Percentiles rank a stretch among this genome's conserved stretches.
These are phyloP conservation scores for Calliphora vomitoria DNA, from an alignment of 2,888 invertebrate species.

Conservation along the genomic window DNA sequence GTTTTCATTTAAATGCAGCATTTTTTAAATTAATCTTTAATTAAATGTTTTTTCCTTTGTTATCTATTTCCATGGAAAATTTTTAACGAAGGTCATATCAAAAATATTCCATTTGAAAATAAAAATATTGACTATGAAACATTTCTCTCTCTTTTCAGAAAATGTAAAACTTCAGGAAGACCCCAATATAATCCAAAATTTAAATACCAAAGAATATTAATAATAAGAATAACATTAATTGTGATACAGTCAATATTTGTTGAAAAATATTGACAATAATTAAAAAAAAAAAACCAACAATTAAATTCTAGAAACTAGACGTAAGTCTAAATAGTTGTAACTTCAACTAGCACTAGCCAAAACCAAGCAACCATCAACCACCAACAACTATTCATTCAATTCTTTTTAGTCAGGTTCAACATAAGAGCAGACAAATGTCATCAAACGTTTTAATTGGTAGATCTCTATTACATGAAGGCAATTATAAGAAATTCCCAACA, in stretches of 20 bases:
- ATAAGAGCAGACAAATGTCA: constrained; percentile 78
- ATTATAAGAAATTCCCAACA: constrained; percentile 12
- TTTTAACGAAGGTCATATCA: too few relatives aligned
- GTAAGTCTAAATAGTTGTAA: constrained; percentile 47
- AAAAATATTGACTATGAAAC: not conserved
- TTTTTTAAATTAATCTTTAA: too few relatives aligned
- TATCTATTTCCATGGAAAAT: too few relatives aligned
- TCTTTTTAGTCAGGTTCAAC: not conserved
- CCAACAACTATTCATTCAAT: not conserved
- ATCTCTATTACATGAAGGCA: constrained; percentile 79
- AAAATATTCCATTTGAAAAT: too few relatives aligned
- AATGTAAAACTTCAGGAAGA: constrained; percentile 77
- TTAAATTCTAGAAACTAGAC: constrained; percentile 38
- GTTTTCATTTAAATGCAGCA: too few relatives aligned
- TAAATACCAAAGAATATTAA: constrained; percentile 56
- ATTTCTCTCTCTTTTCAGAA: constrained; percentile 76
- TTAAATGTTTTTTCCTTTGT: too few relatives aligned
- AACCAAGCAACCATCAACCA: not conserved
- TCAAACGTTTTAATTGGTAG: constrained; percentile 79
- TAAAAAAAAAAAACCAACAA: not conserved
- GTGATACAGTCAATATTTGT: constrained; percentile 79
- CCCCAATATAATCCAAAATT: constrained; percentile 43
- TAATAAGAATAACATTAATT: constrained; percentile 61
- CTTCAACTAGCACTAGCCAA: constrained; percentile 35
- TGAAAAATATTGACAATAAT: constrained; percentile 59